These are phyloP conservation scores for Synanthedon andrenaeformis DNA, from an alignment of 2,888 invertebrate species.

Conservation along the genomic window DNA sequence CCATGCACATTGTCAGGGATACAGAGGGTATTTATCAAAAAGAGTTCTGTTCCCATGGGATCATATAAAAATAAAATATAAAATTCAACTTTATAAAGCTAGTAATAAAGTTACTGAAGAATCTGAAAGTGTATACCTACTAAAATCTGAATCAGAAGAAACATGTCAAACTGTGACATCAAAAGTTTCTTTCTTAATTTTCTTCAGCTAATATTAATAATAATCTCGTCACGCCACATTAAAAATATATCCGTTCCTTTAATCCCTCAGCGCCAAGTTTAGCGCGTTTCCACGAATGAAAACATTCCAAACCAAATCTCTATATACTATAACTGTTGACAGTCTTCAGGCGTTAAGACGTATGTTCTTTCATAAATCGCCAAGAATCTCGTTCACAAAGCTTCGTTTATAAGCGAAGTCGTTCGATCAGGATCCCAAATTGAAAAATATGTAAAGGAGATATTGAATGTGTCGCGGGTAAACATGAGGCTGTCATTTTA, in stretches of 20 bases:
- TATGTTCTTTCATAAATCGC: conserved; percentile 16
- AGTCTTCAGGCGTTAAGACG: conserved; percentile 9
- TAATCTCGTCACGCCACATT: conserved; percentile 7
- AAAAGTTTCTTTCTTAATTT: too few relatives aligned
- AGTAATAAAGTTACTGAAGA: too few relatives aligned
- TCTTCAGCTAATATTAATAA: too few relatives aligned
- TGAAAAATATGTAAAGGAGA: conserved; percentile 61
- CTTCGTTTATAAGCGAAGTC: conserved; percentile 35
- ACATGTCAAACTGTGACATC: too few relatives aligned
- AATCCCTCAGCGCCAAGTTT: conserved; percentile 20
- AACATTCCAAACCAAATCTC: conserved; percentile 14
- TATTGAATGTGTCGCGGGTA: conserved; percentile 40
- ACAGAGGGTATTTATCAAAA: too few relatives aligned
- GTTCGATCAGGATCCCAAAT: conserved; percentile 42
- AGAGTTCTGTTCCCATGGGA: too few relatives aligned
- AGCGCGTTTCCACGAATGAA: conserved; percentile 19
- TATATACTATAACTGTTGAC: conserved; percentile 4
- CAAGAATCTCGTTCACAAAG: conserved; percentile 28
- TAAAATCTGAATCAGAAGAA: too few relatives aligned
- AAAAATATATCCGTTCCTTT: conserved; percentile 15
- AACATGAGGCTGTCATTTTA: conserved; percentile 60
- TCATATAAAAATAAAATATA: too few relatives aligned
- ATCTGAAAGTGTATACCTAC: too few relatives aligned
- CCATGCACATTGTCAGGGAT: too few relatives aligned
- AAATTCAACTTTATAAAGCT: too few relatives aligned